A percentile compares a stretch with the other conserved stretches of the same genome.
These are phyloP conservation scores for Trachemys scripta DNA, from an alignment of 2,113 vertebrate species.

Conservation along the genomic window DNA sequence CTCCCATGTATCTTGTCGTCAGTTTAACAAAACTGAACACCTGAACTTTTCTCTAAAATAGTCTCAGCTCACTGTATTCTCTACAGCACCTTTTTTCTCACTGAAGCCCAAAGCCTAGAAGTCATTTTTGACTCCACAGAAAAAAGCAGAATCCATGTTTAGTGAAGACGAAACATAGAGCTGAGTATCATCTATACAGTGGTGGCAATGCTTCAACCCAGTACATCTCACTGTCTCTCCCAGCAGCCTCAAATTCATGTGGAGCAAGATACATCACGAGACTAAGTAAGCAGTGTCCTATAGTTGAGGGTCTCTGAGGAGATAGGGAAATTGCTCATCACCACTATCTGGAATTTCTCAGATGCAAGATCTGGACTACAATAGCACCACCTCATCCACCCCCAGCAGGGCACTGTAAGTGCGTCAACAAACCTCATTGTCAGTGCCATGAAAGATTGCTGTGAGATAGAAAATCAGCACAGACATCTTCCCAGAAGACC, in stretches of 20 bases:
- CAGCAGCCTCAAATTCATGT: background rate
- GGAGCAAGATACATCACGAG: background rate
- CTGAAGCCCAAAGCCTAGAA: rapidly evolving
- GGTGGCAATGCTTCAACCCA: background rate
- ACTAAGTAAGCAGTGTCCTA: background rate
- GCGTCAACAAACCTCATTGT: background rate
- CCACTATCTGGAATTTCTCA: background rate
- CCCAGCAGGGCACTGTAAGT: background rate
- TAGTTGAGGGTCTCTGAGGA: background rate
- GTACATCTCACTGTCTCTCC: background rate
- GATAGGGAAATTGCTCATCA: background rate
- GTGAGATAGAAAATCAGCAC: background rate
- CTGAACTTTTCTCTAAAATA: too few species aligned
- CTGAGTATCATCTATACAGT: background rate
- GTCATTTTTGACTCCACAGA: background rate
- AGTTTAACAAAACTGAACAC: background rate
- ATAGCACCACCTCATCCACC: background rate
- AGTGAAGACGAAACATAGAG: background rate
- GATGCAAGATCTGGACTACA: background rate
- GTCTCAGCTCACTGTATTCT: background rate
- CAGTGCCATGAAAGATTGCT: background rate
- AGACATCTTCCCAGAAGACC: background rate
- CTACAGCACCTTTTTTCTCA: background rate
- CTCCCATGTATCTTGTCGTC: background rate
- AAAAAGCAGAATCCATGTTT: background rate